phyloP scores from a whole-genome alignment of 2,797 vertebrate species.

The Meriones psammophilus region DNA sequence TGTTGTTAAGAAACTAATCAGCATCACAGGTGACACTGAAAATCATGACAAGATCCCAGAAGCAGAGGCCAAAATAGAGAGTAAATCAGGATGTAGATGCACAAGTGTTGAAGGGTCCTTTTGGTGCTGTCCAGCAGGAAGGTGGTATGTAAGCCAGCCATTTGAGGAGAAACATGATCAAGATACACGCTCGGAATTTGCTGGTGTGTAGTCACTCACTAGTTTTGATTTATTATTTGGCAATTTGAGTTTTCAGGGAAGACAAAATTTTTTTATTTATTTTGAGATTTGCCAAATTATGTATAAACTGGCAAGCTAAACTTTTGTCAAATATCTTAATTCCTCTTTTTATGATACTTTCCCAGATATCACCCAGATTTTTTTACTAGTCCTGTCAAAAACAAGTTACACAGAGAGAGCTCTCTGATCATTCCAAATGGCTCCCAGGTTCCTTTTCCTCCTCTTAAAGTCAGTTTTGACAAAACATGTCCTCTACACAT shows the following conservation, averaged over 20 bases:
- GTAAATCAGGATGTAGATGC: neutral
- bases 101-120: neutral
- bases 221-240: neutral
- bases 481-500: neutral
- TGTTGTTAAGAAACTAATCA: neutral
- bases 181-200: neutral
- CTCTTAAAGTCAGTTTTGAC: neutral
- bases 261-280: neutral
- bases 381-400: neutral
- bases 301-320: neutral
- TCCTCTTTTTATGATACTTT: neutral
- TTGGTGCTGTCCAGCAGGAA: neutral
- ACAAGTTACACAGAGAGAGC: neutral
- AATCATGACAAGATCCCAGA: neutral
- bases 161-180: neutral
- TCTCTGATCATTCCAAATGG: neutral
- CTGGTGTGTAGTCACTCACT: neutral
- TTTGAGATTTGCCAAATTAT: neutral
- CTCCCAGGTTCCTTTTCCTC: neutral
- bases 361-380: neutral
- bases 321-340: neutral
- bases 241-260: slow-evolving; percentile 12
- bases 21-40: neutral
- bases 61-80: neutral
- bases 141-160: neutral